These are phyloP conservation scores for Columba livia DNA, from an alignment of 2,113 vertebrate species.

Conservation along the genomic window DNA sequence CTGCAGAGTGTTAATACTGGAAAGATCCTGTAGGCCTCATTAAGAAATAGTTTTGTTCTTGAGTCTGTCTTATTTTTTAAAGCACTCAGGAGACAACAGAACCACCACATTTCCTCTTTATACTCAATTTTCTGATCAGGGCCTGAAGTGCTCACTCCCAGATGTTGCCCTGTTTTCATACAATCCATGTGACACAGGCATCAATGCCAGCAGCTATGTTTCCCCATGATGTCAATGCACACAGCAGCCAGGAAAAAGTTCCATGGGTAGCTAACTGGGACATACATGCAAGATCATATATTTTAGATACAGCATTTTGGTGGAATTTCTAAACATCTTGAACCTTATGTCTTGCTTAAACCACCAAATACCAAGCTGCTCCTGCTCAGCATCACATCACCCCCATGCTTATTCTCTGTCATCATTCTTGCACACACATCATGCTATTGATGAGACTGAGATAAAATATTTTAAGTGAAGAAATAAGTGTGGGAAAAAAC, in stretches of 20 bases:
- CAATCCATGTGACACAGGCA: not conserved
- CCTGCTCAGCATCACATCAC: conserved; percentile 18
- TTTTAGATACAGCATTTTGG: not conserved
- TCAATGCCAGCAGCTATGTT: not conserved
- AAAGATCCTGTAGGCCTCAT: conserved; percentile 31
- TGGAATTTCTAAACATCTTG: not conserved
- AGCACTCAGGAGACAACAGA: conserved; percentile 6
- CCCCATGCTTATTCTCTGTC: not conserved
- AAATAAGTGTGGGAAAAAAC: not conserved
- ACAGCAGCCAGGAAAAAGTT: not conserved
- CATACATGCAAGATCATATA: not conserved
- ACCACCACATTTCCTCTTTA: conserved; percentile 11
- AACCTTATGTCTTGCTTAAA: not conserved
- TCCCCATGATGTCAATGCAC: not conserved
- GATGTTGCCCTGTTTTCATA: conserved; percentile 31
- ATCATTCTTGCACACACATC: not conserved
- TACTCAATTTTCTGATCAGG: not conserved
- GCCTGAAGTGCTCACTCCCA: not conserved
- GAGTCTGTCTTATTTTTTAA: conserved; percentile 18
- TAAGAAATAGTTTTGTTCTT: conserved; percentile 45
- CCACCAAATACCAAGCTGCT: not conserved
- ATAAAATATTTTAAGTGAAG: not conserved
- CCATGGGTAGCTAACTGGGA: not conserved
- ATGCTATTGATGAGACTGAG: not conserved
- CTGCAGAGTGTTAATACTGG: not conserved